These are phyloP conservation scores for Brotogeris chrysoptera DNA, from an alignment of 2,797 vertebrate genomes.

Conservation along the genomic window DNA sequence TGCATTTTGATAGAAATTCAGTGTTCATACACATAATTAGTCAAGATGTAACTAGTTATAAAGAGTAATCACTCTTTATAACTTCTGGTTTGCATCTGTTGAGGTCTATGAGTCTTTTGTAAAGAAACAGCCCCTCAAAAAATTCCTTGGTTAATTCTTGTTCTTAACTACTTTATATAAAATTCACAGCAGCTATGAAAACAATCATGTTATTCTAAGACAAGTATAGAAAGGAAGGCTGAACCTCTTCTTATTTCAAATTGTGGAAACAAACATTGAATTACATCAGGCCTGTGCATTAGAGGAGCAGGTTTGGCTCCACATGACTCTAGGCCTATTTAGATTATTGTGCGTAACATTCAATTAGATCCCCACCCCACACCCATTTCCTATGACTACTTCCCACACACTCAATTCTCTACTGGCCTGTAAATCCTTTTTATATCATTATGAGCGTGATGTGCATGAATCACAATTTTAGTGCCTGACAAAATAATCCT, in stretches of 20 bases:
- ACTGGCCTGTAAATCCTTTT: neutral
- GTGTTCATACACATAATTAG: neutral
- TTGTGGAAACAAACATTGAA: neutral
- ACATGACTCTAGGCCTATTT: neutral
- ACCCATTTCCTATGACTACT: neutral
- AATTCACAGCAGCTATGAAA: neutral
- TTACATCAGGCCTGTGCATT: neutral
- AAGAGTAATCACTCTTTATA: neutral
- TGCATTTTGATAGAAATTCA: neutral
- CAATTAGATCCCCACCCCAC: neutral
- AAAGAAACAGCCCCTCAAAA: neutral
- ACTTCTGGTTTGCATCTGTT: neutral
- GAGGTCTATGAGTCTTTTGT: neutral
- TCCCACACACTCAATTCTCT: neutral
- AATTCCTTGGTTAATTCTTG: neutral
- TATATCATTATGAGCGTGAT: conserved; percentile 4
- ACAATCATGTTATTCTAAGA: neutral
- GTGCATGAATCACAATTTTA: neutral
- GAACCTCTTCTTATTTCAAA: neutral
- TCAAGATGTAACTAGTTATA: neutral
- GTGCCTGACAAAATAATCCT: conserved; percentile 35
- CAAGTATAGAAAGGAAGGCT: neutral
- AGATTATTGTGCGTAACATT: neutral
- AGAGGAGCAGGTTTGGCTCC: neutral
- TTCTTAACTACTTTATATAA: neutral